phyloP scores from a whole-genome alignment of 2,113 vertebrate genomes.

The Anoplopoma fimbria region DNA sequence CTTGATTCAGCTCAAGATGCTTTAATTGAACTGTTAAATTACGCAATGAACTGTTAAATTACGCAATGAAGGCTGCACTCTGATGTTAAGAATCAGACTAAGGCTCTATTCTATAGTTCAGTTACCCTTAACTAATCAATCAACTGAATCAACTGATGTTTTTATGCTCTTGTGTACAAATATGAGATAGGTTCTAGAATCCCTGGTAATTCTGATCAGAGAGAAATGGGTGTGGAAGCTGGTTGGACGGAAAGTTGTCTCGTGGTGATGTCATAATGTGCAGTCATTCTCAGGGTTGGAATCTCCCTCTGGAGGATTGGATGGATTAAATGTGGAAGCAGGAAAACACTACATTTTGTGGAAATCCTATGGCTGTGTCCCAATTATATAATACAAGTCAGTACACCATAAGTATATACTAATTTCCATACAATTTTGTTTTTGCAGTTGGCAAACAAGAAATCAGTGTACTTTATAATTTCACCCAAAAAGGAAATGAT shows the following conservation, averaged over 20 bases:
- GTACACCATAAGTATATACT: too few relatives aligned
- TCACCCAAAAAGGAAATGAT: neutral
- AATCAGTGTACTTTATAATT: neutral
- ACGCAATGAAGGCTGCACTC: neutral
- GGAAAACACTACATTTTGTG: neutral
- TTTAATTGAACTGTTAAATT: neutral
- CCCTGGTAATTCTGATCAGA: too few relatives aligned
- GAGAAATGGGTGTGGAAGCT: neutral
- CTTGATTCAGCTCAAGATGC: conserved; percentile 6
- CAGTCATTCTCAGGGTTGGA: neutral
- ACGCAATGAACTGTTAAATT: neutral
- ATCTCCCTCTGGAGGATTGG: neutral
- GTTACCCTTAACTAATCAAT: neutral
- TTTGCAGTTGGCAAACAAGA: neutral
- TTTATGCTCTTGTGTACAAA: too few relatives aligned
- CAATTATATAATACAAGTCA: neutral
- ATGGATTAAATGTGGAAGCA: neutral
- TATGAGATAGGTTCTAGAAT: too few relatives aligned
- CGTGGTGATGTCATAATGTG: neutral
- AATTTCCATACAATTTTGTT: neutral
- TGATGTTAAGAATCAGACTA: neutral
- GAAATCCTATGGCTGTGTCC: neutral
- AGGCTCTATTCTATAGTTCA: neutral
- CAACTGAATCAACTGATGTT: too few relatives aligned
- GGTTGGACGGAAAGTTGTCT: neutral